Conservation (phyloP, 1,140 invertebrate genomes). For the Lordiphosa clarofinis region DNA sequence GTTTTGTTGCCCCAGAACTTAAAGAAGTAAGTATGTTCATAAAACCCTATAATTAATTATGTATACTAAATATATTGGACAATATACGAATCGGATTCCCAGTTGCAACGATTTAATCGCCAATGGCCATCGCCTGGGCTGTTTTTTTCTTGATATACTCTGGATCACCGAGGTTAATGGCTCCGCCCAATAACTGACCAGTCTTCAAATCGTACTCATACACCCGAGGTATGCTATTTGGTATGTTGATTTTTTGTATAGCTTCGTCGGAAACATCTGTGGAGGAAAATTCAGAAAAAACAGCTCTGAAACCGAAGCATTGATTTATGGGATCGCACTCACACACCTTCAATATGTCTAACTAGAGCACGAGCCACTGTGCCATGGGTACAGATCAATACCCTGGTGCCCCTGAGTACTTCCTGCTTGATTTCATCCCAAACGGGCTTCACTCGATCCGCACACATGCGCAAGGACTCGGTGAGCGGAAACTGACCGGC, state of each 20-base stretch:
- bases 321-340: too few relatives aligned
- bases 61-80: constrained; percentile 4
- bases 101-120: constrained; percentile 33
- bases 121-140: constrained; percentile 77
- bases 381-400: constrained; percentile 86
- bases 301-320: too few relatives aligned
- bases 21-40: neutral
- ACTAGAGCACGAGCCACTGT: constrained; percentile 86
- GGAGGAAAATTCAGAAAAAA: neutral
- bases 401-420: constrained; percentile 82
- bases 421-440: constrained; percentile 85
- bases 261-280: constrained; percentile 83
- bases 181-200: constrained; percentile 82
- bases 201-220: constrained; percentile 84
- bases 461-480: constrained; percentile 86
- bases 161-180: constrained; percentile 84
- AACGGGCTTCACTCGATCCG: constrained; percentile 83
- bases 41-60: constrained; percentile 1
- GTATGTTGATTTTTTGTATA: constrained; percentile 86
- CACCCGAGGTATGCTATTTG: constrained; percentile 87
- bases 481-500: constrained; percentile 82
- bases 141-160: constrained; percentile 85
- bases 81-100: constrained; percentile 7
- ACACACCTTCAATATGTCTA: constrained; percentile 84
- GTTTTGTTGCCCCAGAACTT: neutral